Conservation (phyloP, 2,113 vertebrate species). For the Megatriorchis doriae region DNA sequence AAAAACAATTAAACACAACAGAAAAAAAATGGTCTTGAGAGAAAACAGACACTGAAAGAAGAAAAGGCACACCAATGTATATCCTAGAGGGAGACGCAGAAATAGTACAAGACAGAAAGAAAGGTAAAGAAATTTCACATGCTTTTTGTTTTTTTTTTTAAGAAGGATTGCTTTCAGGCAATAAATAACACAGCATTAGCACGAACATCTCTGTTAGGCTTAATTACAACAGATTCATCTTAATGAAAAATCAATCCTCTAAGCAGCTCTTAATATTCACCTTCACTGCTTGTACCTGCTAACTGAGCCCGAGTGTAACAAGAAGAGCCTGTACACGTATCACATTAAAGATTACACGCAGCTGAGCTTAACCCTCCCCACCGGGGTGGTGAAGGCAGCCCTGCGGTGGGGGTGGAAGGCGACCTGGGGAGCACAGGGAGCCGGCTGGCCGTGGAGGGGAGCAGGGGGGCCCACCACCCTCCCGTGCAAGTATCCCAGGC, state of each 20-base stretch:
- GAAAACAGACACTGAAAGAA: constrained; percentile 50
- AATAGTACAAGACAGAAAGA: not conserved
- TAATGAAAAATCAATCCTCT: constrained; percentile 18
- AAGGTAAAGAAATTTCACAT: not conserved
- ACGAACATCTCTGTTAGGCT: not conserved
- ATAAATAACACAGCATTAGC: constrained; percentile 27
- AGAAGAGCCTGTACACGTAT: not conserved
- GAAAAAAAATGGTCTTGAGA: constrained; percentile 57
- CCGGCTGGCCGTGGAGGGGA: accelerated
- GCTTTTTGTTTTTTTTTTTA: no score
- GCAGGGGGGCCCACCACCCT: accelerated
- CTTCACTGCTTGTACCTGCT: not conserved
- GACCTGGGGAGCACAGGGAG: not conserved
- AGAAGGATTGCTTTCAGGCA: not conserved
- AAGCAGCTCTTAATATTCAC: constrained; percentile 3
- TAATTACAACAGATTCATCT: constrained; percentile 36
- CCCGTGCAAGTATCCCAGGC: not conserved
- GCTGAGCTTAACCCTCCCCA: not conserved
- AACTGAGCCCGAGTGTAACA: not conserved
- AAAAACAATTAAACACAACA: constrained; percentile 65
- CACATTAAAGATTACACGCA: not conserved
- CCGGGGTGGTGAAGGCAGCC: not conserved
- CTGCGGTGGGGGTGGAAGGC: accelerated
- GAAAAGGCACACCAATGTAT: not conserved
- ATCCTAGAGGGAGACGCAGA: constrained; percentile 3